These are phyloP conservation scores for Alsophila aescularia DNA, from an alignment of 2,888 invertebrate genomes.

Conservation along the genomic window DNA sequence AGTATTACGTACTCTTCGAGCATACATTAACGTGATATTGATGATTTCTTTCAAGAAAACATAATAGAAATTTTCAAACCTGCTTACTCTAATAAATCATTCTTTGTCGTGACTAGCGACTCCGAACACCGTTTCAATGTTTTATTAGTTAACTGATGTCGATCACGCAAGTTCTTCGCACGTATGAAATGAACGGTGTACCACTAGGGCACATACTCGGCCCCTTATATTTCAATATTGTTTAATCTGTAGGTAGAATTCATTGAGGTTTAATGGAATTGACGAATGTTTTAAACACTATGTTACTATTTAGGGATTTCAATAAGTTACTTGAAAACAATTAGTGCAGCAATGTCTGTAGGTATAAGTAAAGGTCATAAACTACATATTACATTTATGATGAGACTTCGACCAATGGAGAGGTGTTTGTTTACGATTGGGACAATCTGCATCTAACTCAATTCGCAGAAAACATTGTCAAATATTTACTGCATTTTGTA, in stretches of 20 bases:
- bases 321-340: too few relatives aligned
- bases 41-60: conserved; percentile 13
- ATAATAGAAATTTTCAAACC: background rate
- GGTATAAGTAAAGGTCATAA: too few relatives aligned
- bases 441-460: too few relatives aligned
- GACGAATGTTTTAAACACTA: background rate
- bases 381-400: too few relatives aligned
- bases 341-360: too few relatives aligned
- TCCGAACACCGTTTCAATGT: conserved; percentile 27
- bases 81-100: conserved; percentile 19
- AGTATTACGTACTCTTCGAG: background rate
- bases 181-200: conserved; percentile 26
- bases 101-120: conserved; percentile 26
- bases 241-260: background rate
- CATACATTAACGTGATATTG: too few relatives aligned
- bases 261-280: background rate
- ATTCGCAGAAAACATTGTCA: too few relatives aligned
- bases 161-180: conserved; percentile 24
- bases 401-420: too few relatives aligned
- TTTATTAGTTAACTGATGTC: conserved; percentile 22
- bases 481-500: background rate
- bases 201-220: conserved; percentile 19
- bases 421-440: too few relatives aligned
- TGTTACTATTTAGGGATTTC: too few relatives aligned
- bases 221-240: conserved; percentile 7